A percentile compares a stretch with the other conserved stretches of the same genome.
Evolutionary conservation across 2,113 vertebrate species (phyloP).

Genomic region (Toxotes chatareus): DNA sequence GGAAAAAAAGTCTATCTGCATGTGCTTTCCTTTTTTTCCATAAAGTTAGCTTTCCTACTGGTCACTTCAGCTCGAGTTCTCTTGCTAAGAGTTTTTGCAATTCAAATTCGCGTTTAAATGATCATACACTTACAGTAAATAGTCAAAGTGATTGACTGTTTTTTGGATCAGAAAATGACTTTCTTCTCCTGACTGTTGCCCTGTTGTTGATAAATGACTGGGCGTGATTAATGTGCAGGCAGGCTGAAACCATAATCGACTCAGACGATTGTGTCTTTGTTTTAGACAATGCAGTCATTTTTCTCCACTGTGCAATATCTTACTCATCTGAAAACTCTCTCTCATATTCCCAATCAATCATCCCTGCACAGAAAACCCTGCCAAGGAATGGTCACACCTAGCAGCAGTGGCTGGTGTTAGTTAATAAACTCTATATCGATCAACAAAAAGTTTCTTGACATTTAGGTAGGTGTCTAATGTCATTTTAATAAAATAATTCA

Average conservation of each 20-base stretch:
- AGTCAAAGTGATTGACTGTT: constrained; percentile 7
- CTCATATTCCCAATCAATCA: constrained; percentile 10
- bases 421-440: neutral
- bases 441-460: neutral
- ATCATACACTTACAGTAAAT: neutral
- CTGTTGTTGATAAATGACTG: constrained; percentile 30
- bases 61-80: neutral
- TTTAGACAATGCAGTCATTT: constrained; percentile 8
- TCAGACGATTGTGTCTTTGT: constrained; percentile 1
- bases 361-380: neutral
- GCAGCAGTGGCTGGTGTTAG: neutral
- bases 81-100: neutral
- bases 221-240: neutral
- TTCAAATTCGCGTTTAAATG: neutral
- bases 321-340: constrained; percentile 41
- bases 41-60: neutral
- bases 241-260: constrained; percentile 12
- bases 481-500: neutral
- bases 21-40: neutral
- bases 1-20: neutral
- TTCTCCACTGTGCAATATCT: neutral
- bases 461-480: neutral
- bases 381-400: constrained; percentile 2
- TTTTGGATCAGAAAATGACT: constrained; percentile 15
- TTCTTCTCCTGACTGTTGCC: constrained; percentile 15